phyloP scores from a whole-genome alignment of 2,797 vertebrate genomes.

The Aythya fuligula region DNA sequence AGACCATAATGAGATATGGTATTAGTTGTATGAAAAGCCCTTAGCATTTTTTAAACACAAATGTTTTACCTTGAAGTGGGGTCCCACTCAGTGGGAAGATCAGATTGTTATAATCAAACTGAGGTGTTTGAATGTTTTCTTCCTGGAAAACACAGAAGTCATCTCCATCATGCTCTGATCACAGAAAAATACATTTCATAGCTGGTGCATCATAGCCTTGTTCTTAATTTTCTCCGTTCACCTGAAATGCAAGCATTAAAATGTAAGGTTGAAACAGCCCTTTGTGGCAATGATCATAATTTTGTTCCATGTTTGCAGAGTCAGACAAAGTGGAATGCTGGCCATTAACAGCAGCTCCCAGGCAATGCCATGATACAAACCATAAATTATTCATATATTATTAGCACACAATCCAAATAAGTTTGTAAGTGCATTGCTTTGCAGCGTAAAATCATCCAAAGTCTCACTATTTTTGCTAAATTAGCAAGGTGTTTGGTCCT shows the following conservation, averaged over 20 bases:
- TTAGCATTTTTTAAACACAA: neutral
- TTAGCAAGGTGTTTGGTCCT: neutral
- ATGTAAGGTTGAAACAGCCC: neutral
- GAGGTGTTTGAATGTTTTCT: constrained; percentile 13
- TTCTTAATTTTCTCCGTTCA: neutral
- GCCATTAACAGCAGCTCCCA: neutral
- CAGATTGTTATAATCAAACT: neutral
- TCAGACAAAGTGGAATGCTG: neutral
- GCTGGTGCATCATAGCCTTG: neutral
- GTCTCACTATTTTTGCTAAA: neutral
- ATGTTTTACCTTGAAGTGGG: neutral
- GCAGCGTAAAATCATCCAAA: neutral
- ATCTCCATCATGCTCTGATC: neutral
- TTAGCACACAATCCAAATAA: neutral
- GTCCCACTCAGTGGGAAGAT: neutral
- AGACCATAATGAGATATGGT: neutral
- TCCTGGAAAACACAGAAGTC: neutral
- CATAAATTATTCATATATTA: neutral
- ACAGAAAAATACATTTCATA: neutral
- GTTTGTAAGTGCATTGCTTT: neutral
- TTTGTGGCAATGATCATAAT: neutral
- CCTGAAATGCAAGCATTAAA: neutral
- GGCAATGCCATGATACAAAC: neutral
- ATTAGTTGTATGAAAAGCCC: neutral
- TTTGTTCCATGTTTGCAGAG: neutral